Conservation (phyloP, 30 jellyfish, hydroid and myxozoan species). For the Rhopilema esculentum region DNA sequence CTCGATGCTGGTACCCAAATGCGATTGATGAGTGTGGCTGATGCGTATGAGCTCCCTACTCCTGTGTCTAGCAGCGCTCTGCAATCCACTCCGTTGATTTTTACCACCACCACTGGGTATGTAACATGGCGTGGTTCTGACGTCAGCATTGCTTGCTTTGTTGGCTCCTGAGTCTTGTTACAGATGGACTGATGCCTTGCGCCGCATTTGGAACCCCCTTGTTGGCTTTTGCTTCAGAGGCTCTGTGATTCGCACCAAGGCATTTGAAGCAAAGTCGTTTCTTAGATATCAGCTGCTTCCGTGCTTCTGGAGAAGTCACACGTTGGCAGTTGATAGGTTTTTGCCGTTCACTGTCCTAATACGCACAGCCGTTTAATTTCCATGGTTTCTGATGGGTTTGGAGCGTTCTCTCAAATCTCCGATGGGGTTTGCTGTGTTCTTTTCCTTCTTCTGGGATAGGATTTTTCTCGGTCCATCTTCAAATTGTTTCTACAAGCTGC, state of each 20-base stretch:
- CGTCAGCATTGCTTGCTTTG: slow-evolving; percentile 7
- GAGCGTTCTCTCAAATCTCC: background rate
- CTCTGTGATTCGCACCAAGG: slow-evolving; percentile 29
- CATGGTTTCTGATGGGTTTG: slow-evolving; percentile 6
- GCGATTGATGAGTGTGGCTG: too few species aligned
- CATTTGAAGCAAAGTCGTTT: slow-evolving; percentile 30
- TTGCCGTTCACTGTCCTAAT: too few species aligned
- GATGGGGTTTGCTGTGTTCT: background rate
- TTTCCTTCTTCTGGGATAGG: background rate
- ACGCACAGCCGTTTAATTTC: too few species aligned
- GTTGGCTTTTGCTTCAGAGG: slow-evolving; percentile 44
- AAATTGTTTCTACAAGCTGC: slow-evolving; percentile 51
- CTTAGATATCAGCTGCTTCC: slow-evolving; percentile 5
- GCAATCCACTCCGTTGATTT: slow-evolving; percentile 54
- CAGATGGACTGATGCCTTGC: slow-evolving; percentile 66
- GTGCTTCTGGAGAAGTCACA: too few species aligned
- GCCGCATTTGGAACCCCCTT: too few species aligned
- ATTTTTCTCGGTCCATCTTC: too few species aligned
- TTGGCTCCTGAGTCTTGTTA: slow-evolving; percentile 29
- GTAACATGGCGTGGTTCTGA: slow-evolving; percentile 27
- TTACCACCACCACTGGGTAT: slow-evolving; percentile 53
- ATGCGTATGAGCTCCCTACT: slow-evolving; percentile 65
- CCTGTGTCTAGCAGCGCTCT: slow-evolving; percentile 52
- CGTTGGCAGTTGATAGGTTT: too few species aligned
- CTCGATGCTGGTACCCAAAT: too few species aligned